These are phyloP conservation scores for Linurgus olivaceus DNA, from an alignment of 2,797 vertebrate species.

Conservation along the genomic window DNA sequence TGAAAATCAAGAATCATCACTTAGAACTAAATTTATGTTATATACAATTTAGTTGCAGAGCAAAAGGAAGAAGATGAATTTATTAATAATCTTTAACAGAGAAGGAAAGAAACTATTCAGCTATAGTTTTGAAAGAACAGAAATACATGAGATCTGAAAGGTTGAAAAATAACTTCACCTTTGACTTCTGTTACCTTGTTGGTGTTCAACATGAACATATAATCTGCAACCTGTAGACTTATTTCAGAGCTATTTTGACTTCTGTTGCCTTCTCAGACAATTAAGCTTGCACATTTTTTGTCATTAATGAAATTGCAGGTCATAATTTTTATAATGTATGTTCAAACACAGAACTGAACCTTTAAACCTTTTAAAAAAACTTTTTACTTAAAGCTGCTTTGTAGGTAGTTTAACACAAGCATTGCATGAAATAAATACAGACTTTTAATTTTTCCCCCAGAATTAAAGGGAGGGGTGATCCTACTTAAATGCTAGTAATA, in stretches of 20 bases:
- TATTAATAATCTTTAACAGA: neutral
- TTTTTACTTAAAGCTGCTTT: neutral
- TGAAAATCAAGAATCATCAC: neutral
- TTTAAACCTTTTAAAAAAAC: neutral
- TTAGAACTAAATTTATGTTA: neutral
- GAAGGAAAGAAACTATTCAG: neutral
- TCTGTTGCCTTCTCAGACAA: neutral
- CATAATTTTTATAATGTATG: neutral
- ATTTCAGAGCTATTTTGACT: neutral
- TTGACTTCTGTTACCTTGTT: neutral
- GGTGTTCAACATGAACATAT: neutral
- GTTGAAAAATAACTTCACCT: neutral
- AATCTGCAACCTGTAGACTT: neutral
- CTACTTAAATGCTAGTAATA: neutral
- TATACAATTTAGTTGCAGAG: neutral
- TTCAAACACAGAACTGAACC: neutral
- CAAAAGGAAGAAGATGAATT: neutral
- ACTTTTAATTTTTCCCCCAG: neutral
- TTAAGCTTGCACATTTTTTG: neutral
- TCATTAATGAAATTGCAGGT: neutral
- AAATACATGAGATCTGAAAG: neutral
- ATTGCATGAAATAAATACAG: neutral
- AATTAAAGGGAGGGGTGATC: neutral
- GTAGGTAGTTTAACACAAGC: neutral
- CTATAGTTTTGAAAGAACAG: neutral